Evolutionary conservation across 2,797 vertebrate species (phyloP), one percentile per base, ranked within the genome.

Genomic region (Brachymystax lenok): DNA sequence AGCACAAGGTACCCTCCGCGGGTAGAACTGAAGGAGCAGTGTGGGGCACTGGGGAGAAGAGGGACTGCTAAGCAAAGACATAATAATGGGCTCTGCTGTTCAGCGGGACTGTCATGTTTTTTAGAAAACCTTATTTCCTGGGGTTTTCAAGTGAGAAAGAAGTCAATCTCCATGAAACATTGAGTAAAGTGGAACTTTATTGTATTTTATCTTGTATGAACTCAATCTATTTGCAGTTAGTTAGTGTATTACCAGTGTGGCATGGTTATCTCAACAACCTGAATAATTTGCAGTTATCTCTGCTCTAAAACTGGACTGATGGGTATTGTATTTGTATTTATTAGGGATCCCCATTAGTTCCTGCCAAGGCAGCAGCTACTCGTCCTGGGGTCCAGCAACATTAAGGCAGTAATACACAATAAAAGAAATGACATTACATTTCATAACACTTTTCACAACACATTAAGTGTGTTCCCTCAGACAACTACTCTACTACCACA

Each of bases 21-120:
- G 82, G 71, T 76, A 77, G 81, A 74, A 80, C 76, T 67, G 75
- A 80, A 83, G 74, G 51, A 13, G 40, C 40, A 80, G 75, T 64
- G 76, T 80, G 82, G 75, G 35, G 30, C 68, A 10, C 4, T 33
- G 64, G 3, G 71, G 71, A 52, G 28, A 70, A 50, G 69, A 35
- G 2, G 10, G 40, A 46, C 10, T 46, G 40, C 40, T 1, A 46
- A 46, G 40, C 40, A 70, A 46, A 56, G 7, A 27, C 28, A 52
- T n/a, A 16, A 54, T 72, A 8, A 33, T 30, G 50, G 78, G 84
- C 12, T n/a, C 80, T 74, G 19, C 40, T 82, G 12, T 10, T 46
- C 46, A 24, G 80, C 61, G 73, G 72, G 79, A 83, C 84, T 78
- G 17, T 50, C 5, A 77, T 77, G 63, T n/a, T 7, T 17, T 68